Base-by-base conservation (phyloP, 2,113 vertebrate genomes). In the Phalacrocorax pelagicus region DNA sequence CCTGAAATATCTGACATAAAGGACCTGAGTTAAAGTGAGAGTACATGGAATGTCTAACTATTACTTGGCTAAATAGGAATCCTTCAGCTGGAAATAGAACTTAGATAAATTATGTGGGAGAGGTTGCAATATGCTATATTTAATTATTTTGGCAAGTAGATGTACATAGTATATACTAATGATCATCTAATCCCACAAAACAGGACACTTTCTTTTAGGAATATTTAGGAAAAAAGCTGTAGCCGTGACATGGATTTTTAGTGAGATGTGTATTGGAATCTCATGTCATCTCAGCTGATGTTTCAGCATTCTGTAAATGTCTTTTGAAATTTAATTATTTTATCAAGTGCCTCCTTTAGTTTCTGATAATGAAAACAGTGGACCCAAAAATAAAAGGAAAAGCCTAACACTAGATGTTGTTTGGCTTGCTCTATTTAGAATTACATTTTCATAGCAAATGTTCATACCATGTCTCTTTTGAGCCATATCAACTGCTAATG, bases 1-100 rank as follows among this genome's bases (percentile, higher is more conserved):
- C 24, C 72, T 88, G 83, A 92, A 96, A 84, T 90, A 86, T 71
- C 83, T 95, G 86, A 91, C 92, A 80, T 87, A 69, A 97, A 85
- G 55, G 73, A 84, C 30, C 8, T 40, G 58, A 54, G 59, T 89
- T 87, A 91, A 94, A 95, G 55, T 79, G 72, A 74, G 73, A 86
- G 46, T 75, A 61, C 36, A 10, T 42, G 66, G 46, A 77, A 66
- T 71, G 44, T 86, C 70, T 79, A 40, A 47, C 38, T 65, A 4
- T 80, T 92, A 23, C 52, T 93, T 84, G 36, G 30, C 88, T 78
- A 38, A 86, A 85, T 20, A 78, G 30, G 32, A 88, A 1, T 78
- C 38, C 21, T 81, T 11, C 29, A 74, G 5, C 36, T 77, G 52
- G 49, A 91, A 84, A 40, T 4, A 54, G n/a, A 66, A 75, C 74